Base-by-base conservation (phyloP, 92 coral and sea anemone genomes). In the Porites divaricata region DNA sequence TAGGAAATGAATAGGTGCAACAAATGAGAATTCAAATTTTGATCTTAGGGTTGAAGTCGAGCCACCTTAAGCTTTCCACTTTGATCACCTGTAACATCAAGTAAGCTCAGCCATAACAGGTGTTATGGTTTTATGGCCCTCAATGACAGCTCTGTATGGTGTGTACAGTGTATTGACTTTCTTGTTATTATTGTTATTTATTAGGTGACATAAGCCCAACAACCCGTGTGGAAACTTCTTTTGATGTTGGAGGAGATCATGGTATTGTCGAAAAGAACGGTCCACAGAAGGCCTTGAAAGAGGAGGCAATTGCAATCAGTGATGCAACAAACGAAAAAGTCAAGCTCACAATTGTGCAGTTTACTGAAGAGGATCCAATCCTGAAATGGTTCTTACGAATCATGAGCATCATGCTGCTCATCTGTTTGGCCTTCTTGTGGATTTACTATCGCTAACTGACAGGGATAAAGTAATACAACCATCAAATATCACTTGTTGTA, bases 401-500 rank as follows among this genome's bases (percentile, higher is more conserved):
- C 25, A 90, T 91, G 68, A 92, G 93, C 23, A 20, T 88, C 24
- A 23, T 83, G 35, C 87, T 96, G 35, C 80, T 97, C 15, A 75
- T 90, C 16, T 84, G 88, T 22, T 54, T 94, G 70, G 81, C 79
- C 11, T 91, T 93, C 89, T 67, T 94, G 74, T 96, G 98, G 85
- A 45, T 80, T 56, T 80, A 68, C 76, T 80, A 67, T 80, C 85
- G 85, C 20, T 80, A 80, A 54, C 56, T 57, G 78, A 1, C 20
- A 8, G 63, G 63, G 51, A 52, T 54, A 51, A n/a, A 21, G 5
- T 12, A 52, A 17, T 13, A 8, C 41, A 21, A 9, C 13, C 50
- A 17, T 17, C 76, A 72, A n/a, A 5, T 24, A 8, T 1, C 17
- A 41, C 48, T 14, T 11, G 16, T 54, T 12, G 59, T 54, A 54